Evolutionary conservation across 1,140 invertebrate species (phyloP), one percentile per base, ranked within the genome.

Genomic region (Tribolium madens): DNA sequence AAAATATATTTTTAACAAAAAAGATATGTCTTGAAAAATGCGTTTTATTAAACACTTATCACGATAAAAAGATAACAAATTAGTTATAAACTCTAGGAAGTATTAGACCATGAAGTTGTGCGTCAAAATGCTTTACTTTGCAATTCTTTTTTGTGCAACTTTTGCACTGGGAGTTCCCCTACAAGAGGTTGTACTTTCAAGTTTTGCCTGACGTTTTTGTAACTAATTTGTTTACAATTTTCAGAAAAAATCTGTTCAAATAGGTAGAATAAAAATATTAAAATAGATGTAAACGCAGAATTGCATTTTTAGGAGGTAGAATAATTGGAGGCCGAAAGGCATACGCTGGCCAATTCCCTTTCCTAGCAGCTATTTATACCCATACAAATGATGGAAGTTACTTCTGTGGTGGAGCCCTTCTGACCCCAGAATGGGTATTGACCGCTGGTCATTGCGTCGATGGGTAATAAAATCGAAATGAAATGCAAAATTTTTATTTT

Each of bases 171-270:
- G 9, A 2, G n/a, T 33, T 33, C 26, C 57, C 13, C 12, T 33
- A 13, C 21, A 64, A 33, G n/a, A 64, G 57, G 57, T 64, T n/a
- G n/a, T n/a, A n/a, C n/a, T n/a, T n/a, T n/a, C n/a, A 64, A 64
- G 5, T 18, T 52, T 6, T n/a, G n/a, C n/a, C n/a, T n/a, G n/a
- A n/a, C n/a, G n/a, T n/a, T n/a, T n/a, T n/a, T n/a, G n/a, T n/a
- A n/a, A 52, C 2, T 18, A 21, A 57, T 57, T 10, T 52, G 13
- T 21, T 18, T 57, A 21, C 5, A 21, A 26, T 21, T 57, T 57
- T 21, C 9, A 57, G 52, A 2, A 21, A 18, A 21, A 17, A 21
- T 18, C 52, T 3, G 15, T 57, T 10, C 9, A 21, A 57, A 64
- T 33, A 2, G 53, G 53, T 60, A 60, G n/a, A 60, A 52, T 17